Base-by-base conservation (phyloP, 2,113 vertebrate species). In the Kobus ellipsiprymnus region DNA sequence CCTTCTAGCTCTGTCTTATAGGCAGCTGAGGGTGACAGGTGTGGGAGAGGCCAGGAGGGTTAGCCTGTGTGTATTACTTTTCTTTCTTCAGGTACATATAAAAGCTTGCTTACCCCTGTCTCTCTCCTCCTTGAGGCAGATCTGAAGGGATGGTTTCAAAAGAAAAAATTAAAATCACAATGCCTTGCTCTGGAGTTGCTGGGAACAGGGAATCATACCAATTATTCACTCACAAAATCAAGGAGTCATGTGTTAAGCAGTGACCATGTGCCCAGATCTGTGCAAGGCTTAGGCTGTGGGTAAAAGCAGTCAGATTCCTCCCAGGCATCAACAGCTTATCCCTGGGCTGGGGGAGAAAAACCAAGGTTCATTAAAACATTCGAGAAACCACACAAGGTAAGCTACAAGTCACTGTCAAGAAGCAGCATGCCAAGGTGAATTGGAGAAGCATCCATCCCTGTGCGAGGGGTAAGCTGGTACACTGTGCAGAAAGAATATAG, bases 371-470 rank as follows among this genome's bases (percentile, higher is more conserved):
- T 11, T 25, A 46, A 81, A 74, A 77, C 87, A 12, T 6, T 40
- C 5, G 21, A 90, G 88, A 93, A 60, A 36, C 50, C 46, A 29
- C 46, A 29, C 8, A 23, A 0, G 7, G 48, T 60, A 91, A 74
- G 46, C 46, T 13, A 3, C 0, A 29, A 50, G 62, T 60, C 21
- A 29, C 54, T 7, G 14, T 33, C 13, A 30, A 64, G 17, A 52
- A 50, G 40, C 5, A 40, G 27, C 1, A 4, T 1, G 2, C 40
- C 5, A 2, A 46, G 23, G 33, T 0, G 5, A n/a, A 29, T 0
- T 3, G 7, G 3, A 1, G 25, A 13, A 52, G 30, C 10, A 1
- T 1, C 11, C 44, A 30, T 13, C 29, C n/a, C 33, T 7, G 15
- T 0, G 7, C 36, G 4, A 81, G 36, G 23, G 3, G 29, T 12